Percentiles rank a stretch among this genome's conserved stretches.
These are phyloP conservation scores for Catalaphyllia jardinei DNA, from an alignment of 64 coral and sea anemone species.

Conservation along the genomic window DNA sequence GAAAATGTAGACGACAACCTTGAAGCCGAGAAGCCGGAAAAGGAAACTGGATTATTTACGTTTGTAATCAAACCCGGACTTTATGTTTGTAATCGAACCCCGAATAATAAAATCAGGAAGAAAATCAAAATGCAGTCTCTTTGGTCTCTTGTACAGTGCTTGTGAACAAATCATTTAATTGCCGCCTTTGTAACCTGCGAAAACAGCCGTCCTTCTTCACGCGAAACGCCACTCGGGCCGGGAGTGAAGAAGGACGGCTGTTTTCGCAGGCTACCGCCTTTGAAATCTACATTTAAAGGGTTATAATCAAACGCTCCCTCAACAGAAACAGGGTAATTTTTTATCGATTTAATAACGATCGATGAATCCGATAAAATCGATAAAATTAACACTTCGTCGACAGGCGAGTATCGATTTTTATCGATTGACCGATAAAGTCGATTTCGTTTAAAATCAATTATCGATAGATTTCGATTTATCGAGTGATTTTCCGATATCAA, in stretches of 20 bases:
- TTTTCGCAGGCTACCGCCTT: too few relatives aligned
- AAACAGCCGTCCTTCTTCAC: too few relatives aligned
- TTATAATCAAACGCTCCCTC: background rate
- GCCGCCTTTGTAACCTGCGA: too few relatives aligned
- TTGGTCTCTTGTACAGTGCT: constrained; percentile 6
- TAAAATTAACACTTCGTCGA: background rate
- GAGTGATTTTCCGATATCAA: background rate
- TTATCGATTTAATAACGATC: background rate
- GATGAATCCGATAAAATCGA: constrained; percentile 10
- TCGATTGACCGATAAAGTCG: background rate
- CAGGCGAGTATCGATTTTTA: background rate
- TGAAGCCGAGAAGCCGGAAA: too few relatives aligned
- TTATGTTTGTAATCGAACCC: too few relatives aligned
- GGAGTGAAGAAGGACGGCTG: too few relatives aligned
- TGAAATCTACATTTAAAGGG: constrained; percentile 1
- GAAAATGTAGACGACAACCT: too few relatives aligned
- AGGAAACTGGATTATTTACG: too few relatives aligned
- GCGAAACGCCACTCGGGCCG: too few relatives aligned
- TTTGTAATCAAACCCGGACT: too few relatives aligned
- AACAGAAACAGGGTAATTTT: background rate
- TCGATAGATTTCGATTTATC: background rate
- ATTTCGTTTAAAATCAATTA: background rate
- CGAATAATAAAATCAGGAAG: too few relatives aligned
- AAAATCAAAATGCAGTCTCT: too few relatives aligned
- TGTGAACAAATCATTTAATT: constrained; percentile 10